Percentiles rank a stretch among this genome's conserved stretches.
Evolutionary conservation across 2,888 invertebrate genomes (phyloP).

Genomic region (Syritta pipiens): DNA sequence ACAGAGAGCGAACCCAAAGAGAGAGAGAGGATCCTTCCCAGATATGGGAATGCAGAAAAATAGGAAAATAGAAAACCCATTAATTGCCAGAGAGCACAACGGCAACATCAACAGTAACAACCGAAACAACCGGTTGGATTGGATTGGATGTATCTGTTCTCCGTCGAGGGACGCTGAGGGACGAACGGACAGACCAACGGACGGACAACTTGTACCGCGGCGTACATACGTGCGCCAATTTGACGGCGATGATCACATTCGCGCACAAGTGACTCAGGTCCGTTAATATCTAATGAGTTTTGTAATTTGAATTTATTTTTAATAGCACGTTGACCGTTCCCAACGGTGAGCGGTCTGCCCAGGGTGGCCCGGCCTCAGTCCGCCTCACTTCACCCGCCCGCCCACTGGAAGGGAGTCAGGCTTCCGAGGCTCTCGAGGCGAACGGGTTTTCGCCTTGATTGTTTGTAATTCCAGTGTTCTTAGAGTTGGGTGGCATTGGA

Average conservation of each 20-base stretch:
- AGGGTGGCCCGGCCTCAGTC: too few species aligned
- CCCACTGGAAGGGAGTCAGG: not conserved
- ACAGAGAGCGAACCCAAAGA: too few species aligned
- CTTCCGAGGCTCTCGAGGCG: not conserved
- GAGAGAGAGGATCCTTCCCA: conserved; percentile 59
- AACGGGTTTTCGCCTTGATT: conserved; percentile 62
- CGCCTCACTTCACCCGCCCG: not conserved
- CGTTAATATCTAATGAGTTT: conserved; percentile 69
- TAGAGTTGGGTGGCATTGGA: conserved; percentile 46
- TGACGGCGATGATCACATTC: conserved; percentile 67
- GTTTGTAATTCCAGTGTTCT: conserved; percentile 60
- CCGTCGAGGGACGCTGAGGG: too few species aligned
- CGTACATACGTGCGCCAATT: conserved; percentile 61
- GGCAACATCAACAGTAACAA: conserved; percentile 64
- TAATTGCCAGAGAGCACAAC: conserved; percentile 65
- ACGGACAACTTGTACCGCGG: conserved; percentile 35
- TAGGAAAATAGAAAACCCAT: conserved; percentile 68
- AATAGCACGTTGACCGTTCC: conserved; percentile 65
- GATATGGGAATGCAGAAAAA: conserved; percentile 60
- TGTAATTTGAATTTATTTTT: conserved; percentile 69
- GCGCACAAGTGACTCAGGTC: conserved; percentile 67
- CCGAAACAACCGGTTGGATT: conserved; percentile 67
- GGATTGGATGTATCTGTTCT: conserved; percentile 65
- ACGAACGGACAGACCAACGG: conserved; percentile 24
- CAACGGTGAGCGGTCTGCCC: conserved; percentile 59